Evolutionary conservation across 2,888 invertebrate genomes (phyloP).

Genomic region (Andricus curvator): DNA sequence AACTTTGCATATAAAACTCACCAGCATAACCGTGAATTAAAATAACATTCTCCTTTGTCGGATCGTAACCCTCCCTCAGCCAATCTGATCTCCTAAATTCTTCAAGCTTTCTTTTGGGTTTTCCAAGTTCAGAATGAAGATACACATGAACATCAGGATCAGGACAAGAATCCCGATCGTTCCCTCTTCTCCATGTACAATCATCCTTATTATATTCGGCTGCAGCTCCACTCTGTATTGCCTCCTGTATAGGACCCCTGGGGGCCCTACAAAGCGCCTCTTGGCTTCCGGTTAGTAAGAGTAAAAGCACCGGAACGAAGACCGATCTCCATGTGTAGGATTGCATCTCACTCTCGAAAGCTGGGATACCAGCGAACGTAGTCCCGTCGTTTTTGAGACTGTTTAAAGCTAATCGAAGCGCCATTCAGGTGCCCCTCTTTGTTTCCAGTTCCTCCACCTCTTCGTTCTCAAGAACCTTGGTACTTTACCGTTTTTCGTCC

Average conservation of each 20-base stretch:
- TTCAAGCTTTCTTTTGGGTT: conserved; percentile 74
- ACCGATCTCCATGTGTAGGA: not conserved
- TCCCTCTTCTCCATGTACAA: conserved; percentile 85
- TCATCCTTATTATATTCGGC: conserved; percentile 83
- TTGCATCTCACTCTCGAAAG: conserved; percentile 9
- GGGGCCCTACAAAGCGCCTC: conserved; percentile 21
- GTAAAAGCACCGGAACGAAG: not conserved
- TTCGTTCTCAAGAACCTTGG: conserved; percentile 17
- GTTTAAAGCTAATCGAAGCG: conserved; percentile 33
- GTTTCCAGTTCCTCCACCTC: conserved; percentile 14
- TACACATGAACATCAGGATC: conserved; percentile 85
- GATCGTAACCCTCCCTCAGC: conserved; percentile 86
- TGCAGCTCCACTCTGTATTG: conserved; percentile 77
- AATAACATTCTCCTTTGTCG: conserved; percentile 84
- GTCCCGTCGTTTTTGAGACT: conserved; percentile 35
- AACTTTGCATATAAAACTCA: conserved; percentile 48
- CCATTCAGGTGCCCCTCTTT: conserved; percentile 20
- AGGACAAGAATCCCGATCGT: conserved; percentile 85
- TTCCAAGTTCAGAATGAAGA: conserved; percentile 82
- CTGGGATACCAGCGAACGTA: conserved; percentile 5
- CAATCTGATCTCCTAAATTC: conserved; percentile 79
- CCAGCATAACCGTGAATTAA: conserved; percentile 88
- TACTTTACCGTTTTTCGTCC: conserved; percentile 34
- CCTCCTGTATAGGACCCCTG: conserved; percentile 74
- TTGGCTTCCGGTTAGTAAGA: not conserved